Base-by-base conservation (phyloP, 2,888 invertebrate genomes). In the Pseudeuparius sepicola region DNA sequence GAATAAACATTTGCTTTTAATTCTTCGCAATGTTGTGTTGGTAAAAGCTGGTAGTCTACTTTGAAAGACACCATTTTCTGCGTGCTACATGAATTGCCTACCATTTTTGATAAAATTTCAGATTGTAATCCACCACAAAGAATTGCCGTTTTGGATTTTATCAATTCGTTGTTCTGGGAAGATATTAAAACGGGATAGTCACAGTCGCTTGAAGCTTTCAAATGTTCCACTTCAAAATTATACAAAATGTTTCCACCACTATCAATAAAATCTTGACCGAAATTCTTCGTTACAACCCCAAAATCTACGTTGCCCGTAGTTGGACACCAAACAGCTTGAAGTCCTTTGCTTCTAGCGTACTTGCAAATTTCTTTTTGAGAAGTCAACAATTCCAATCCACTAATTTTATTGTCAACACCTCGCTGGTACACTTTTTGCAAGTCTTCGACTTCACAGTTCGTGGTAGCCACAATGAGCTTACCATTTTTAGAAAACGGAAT, bases 1-100 rank as follows among this genome's bases (percentile, higher is more conserved):
- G 94, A 94, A 61, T 97, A 97, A 52, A 97, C 89, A 56, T 97
- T 97, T 9, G 89, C 81, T 42, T 73, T 75, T 14, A 88, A 76
- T 49, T 90, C 64, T 54, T 83, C 65, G 49, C 71, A 70, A 55
- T 86, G 88, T 35, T 76, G 72, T 24, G 77, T 75, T 30, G 73
- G 73, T 34, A 97, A 61, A 34, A 85, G 66, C 27, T 96, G 68
- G 63, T 96, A 97, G 66, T 94, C 93, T 14, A 94, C 94, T 44
- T 92, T 73, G 58, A 96, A 88, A 5, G 94, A 93, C 32, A 96
- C 75, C 42, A 96, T 89, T 34, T 74, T 67, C 51, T 90, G 87
- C 6, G 89, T 30, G 1, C 40, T 16, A 13, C 18, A 10, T 33
- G 7, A 7, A 4, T 23, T 88, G 2, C 88, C 84, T 57, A 48